These are phyloP conservation scores for Calyptommatus sinebrachiatus DNA, from an alignment of 2,113 vertebrate genomes.

Conservation along the genomic window DNA sequence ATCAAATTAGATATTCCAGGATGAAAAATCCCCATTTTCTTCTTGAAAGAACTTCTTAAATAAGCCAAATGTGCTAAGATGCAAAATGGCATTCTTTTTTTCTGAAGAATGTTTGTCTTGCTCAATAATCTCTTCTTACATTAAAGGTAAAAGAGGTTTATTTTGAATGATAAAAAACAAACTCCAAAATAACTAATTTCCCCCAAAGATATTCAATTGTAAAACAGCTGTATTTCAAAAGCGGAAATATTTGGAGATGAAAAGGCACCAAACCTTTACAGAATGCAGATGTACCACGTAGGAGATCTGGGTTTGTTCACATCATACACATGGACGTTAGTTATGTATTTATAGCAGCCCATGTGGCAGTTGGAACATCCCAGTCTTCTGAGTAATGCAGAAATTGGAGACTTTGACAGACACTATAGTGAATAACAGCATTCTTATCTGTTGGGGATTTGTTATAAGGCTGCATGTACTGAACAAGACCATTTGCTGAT, in stretches of 20 bases:
- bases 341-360: background rate
- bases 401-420: background rate
- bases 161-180: background rate
- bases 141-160: too few species aligned
- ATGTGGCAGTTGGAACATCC: background rate
- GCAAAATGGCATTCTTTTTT: background rate
- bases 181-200: background rate
- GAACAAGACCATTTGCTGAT: slow-evolving; percentile 9
- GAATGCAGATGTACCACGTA: background rate
- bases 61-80: background rate
- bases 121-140: too few species aligned
- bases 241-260: background rate
- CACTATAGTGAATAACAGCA: background rate
- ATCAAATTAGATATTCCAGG: background rate
- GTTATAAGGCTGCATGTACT: background rate
- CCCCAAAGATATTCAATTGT: background rate
- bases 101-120: too few species aligned
- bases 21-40: background rate
- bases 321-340: background rate
- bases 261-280: background rate
- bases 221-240: slow-evolving; percentile 6
- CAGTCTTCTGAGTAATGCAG: background rate
- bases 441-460: background rate
- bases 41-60: background rate
- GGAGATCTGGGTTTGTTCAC: background rate